Conservation (phyloP, 1,140 invertebrate species). For the Chironomus striatipennis region DNA sequence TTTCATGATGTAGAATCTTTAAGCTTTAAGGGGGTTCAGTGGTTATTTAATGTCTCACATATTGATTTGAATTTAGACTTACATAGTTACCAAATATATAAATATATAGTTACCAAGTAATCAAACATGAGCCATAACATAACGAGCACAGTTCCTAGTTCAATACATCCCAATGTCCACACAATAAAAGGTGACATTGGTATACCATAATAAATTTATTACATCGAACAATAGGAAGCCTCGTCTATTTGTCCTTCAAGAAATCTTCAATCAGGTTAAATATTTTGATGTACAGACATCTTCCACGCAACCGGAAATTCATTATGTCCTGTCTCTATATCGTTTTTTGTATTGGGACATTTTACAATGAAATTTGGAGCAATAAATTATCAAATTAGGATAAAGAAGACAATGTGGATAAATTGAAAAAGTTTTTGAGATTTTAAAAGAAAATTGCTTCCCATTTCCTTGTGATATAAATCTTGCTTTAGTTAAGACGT, state of each 20-base stretch:
- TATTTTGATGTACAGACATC: not conserved
- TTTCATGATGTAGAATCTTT: no score
- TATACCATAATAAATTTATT: not conserved
- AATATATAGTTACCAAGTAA: no score
- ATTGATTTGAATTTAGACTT: no score
- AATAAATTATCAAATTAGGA: slow-evolving; percentile 23
- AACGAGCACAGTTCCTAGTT: no score
- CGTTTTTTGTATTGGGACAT: not conserved
- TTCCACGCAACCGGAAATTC: not conserved
- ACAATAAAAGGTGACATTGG: no score
- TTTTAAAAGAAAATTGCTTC: slow-evolving; percentile 7
- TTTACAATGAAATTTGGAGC: not conserved
- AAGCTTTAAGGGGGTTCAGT: no score
- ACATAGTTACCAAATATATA: no score
- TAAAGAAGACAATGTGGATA: not conserved
- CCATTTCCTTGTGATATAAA: slow-evolving; percentile 13
- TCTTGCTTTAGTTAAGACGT: not conserved
- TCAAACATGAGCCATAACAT: no score
- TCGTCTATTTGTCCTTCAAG: not conserved
- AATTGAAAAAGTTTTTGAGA: not conserved
- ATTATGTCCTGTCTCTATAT: no score
- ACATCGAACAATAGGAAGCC: not conserved
- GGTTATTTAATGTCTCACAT: no score
- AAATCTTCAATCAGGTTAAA: not conserved
- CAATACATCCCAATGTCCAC: no score